phyloP scores from a whole-genome alignment of 64 coral and sea anemone species.

The Actinia tenebrosa region DNA sequence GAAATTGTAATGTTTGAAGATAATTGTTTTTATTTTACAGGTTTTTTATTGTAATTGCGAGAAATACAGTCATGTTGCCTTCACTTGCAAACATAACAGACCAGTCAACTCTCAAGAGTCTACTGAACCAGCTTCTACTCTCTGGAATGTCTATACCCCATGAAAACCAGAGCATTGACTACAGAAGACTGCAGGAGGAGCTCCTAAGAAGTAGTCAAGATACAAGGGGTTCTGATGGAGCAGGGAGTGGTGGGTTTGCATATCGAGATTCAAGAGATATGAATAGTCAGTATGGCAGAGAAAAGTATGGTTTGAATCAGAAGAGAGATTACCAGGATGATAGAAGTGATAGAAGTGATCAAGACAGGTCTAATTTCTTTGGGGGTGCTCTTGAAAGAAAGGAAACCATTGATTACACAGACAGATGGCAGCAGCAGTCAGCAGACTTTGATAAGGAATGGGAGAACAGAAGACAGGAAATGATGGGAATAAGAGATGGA shows the following conservation, averaged over 20 bases:
- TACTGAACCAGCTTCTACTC: not conserved
- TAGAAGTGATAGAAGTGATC: not conserved
- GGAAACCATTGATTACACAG: not conserved
- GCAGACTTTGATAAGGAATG: not conserved
- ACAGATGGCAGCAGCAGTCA: not conserved
- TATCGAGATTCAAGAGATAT: not conserved
- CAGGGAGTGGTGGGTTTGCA: not conserved
- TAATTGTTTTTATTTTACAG: not conserved
- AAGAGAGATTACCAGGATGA: not conserved
- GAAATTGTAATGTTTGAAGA: too few species aligned
- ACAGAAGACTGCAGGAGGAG: not conserved
- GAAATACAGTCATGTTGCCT: not conserved
- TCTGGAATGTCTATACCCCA: not conserved
- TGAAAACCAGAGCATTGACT: slow-evolving; percentile 1
- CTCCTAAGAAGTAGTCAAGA: not conserved
- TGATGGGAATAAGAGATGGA: not conserved
- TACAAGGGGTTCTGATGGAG: not conserved
- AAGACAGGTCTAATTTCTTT: slow-evolving; percentile 1
- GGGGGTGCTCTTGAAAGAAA: not conserved
- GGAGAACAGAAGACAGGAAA: not conserved
- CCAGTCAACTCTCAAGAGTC: not conserved
- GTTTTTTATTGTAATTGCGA: not conserved
- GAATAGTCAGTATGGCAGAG: not conserved
- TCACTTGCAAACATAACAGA: not conserved
- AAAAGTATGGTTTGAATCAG: not conserved